These are phyloP conservation scores for Eustalomyia histrio DNA, from an alignment of 2,888 invertebrate genomes.

Conservation along the genomic window DNA sequence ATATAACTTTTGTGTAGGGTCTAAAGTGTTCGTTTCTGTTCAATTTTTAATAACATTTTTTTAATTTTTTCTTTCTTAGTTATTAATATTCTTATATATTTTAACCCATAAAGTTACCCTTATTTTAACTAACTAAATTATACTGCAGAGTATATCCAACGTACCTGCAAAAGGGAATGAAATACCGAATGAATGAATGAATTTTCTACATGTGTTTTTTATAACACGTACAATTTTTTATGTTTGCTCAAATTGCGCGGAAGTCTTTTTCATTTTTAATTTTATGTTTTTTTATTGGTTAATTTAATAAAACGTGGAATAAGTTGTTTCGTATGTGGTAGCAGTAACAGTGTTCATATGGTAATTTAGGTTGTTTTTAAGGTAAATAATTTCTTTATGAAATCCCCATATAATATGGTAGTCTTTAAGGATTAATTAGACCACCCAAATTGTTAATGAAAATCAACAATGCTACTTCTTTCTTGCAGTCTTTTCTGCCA, in stretches of 20 bases:
- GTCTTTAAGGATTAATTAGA: slow-evolving; percentile 34
- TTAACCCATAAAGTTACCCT: slow-evolving; percentile 2
- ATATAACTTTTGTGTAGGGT: too few relatives aligned
- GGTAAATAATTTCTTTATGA: background rate
- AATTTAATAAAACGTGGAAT: slow-evolving; percentile 32
- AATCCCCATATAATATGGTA: background rate
- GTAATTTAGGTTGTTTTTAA: background rate
- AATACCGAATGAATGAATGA: background rate
- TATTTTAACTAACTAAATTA: background rate
- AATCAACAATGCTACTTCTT: background rate
- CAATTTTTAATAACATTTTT: too few relatives aligned
- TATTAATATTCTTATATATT: background rate
- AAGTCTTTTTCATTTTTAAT: slow-evolving; percentile 50
- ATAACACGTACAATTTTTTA: slow-evolving; percentile 45
- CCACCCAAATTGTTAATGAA: slow-evolving; percentile 21
- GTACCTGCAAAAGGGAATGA: background rate
- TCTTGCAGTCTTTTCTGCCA: background rate
- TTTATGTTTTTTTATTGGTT: slow-evolving; percentile 54
- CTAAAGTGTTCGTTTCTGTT: background rate
- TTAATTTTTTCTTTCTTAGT: background rate
- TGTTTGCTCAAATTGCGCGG: slow-evolving; percentile 43
- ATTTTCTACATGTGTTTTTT: slow-evolving; percentile 8
- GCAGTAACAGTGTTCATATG: background rate
- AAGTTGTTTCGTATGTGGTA: background rate
- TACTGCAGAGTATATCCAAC: background rate